These are phyloP conservation scores for Halcyon chelicuti DNA, from an alignment of 2,797 vertebrate genomes.

Conservation along the genomic window DNA sequence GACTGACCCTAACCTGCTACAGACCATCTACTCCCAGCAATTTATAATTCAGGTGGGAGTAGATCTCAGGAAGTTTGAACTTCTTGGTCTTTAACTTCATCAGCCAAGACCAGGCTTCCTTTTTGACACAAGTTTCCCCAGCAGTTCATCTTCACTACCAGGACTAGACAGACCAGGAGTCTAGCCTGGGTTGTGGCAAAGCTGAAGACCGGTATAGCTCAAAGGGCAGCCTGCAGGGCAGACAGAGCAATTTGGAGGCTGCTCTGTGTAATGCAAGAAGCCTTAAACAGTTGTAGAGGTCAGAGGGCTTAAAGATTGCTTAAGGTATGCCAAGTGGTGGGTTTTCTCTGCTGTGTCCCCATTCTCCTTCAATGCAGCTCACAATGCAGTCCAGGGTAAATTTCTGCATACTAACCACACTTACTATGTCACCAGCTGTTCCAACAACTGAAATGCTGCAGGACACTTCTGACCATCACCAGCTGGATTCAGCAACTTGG, in stretches of 20 bases:
- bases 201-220: neutral
- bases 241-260: neutral
- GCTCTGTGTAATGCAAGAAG: neutral
- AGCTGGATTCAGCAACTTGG: neutral
- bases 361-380: neutral
- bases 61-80: neutral
- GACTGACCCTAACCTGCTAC: neutral
- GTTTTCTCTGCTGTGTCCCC: neutral
- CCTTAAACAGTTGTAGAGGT: neutral
- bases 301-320: neutral
- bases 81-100: neutral
- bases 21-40: neutral
- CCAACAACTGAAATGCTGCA: neutral
- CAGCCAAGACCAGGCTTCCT: neutral
- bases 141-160: neutral
- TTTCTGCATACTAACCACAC: neutral
- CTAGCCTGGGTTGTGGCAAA: neutral
- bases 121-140: neutral
- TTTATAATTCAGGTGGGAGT: neutral
- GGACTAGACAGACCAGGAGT: neutral
- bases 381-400: neutral
- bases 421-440: neutral
- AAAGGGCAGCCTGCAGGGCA: neutral
- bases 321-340: neutral
- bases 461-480: neutral